Base-by-base conservation (phyloP, 2,888 invertebrate species). In the Agonopterix subpropinquella region DNA sequence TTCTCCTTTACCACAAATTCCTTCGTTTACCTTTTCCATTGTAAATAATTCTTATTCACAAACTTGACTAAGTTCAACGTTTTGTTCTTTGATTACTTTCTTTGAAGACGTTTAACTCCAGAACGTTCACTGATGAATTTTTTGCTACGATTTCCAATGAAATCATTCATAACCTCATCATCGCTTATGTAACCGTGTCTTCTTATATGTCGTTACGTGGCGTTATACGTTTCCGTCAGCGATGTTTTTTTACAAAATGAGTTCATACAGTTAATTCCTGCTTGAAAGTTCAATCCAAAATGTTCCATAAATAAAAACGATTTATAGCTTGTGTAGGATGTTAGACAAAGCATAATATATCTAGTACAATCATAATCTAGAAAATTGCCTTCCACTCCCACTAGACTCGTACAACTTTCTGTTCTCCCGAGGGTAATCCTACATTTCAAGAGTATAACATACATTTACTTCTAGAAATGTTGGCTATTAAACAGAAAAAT, bases 1-100 rank as follows among this genome's bases (percentile, higher is more conserved):
- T 53, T 51, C 54, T 57, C 56, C 56, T 59, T 60, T 56, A 57
- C 55, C 44, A 36, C 47, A 44, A 47, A 47, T 37, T 42, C 28
- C 46, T 41, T 50, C 41, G 44, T 45, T 41, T 41, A 35, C 48
- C 48, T 41, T 44, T 44, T 15, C 28, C 11, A 44, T 48, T 37
- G 44, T 44, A 37, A 43, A 41, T 48, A 48, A 5, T 4, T 28
- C 7, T 28, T 28, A 28, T 47, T 42, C 47, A 41, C 42, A 35
- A 42, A 41, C 41, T 47, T 11, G 11, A 11, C 45, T 5, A 45
- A 45, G 15, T 45, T 36, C 11, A 42, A 47, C 41, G 42, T 47
- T 47, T 35, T 47, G 11, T 13, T 15, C 13, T 10, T 41, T 35
- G 44, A 43, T 43, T n/a, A 44, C 35, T 36, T 44, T 44, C 35